Evolutionary conservation across 2,888 invertebrate species (phyloP), one percentile per base, ranked within the genome.

Genomic region (Pogonocherus hispidulus): DNA sequence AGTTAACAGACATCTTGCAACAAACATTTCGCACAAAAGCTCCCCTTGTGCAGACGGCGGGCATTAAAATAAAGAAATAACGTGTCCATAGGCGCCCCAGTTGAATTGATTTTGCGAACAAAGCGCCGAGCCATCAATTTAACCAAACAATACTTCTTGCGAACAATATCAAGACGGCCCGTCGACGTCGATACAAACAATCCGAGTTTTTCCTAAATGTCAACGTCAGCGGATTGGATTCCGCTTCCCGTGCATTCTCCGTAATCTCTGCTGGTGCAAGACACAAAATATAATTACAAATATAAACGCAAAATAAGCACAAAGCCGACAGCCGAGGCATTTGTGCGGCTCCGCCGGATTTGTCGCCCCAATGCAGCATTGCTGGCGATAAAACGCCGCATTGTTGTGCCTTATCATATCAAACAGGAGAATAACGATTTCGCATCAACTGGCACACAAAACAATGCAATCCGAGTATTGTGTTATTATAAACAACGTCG

Each of bases 401-500:
- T 60, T 60, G 47, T 60, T 35, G 35, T n/a, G 55, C 46, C 35
- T 66, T 55, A 60, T 60, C 60, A 22, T 1, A 32, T 9, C 23
- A 18, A 56, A 27, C 1, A n/a, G 18, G 11, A 19, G 23, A 56
- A 49, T 65, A 65, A 65, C 59, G 65, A 65, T 59, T 65, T 59
- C 51, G 32, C 57, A 49, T 64, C 55, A 59, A 44, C 20, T 44
- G 55, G 37, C 22, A 20, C 32, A 44, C 27, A 44, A 41, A 46
- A 52, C 51, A 65, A 65, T 52, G 47, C 41, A 41, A 54, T 11
- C n/a, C n/a, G n/a, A n/a, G n/a, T n/a, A n/a, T n/a, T n/a, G 18
- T 47, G 66, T 54, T 60, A 52, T 47, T 60, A 60, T 60, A 66
- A 60, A 66, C 66, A 60, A 54, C 59, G 20, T 47, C 27, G 32